Conservation (phyloP, 1,140 invertebrate species). For the Campoletis sonorensis region DNA sequence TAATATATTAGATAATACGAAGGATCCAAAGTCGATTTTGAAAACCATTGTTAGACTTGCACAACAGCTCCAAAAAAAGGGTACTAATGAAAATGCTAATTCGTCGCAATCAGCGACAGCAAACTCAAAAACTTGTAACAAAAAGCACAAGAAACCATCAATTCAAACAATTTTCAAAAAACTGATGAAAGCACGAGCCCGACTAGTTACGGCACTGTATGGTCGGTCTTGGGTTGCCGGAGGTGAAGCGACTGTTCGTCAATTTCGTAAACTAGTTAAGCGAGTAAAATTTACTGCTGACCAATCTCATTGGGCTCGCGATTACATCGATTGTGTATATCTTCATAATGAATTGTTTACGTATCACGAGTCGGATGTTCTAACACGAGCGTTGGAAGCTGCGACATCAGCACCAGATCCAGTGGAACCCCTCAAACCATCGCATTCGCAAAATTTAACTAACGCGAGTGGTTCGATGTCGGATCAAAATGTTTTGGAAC, state of each 20-base stretch:
- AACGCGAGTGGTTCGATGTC: background rate
- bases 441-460: background rate
- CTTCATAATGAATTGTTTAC: conserved; percentile 25
- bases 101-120: too few species aligned
- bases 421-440: background rate
- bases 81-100: too few species aligned
- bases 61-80: too few species aligned
- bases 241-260: background rate
- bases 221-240: background rate
- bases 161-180: background rate
- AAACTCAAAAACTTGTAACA: background rate
- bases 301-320: background rate
- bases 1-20: background rate
- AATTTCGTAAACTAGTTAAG: background rate
- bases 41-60: too few species aligned
- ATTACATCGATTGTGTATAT: conserved; percentile 14
- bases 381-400: background rate
- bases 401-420: background rate
- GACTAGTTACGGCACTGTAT: background rate
- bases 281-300: background rate
- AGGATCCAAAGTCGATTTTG: too few species aligned
- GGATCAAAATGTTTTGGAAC: background rate
- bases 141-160: background rate
- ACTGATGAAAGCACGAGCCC: background rate
- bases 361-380: background rate